Evolutionary conservation across 1,140 invertebrate genomes (phyloP), one percentile per base, ranked within the genome.

Genomic region (Drosophila ficusphila): DNA sequence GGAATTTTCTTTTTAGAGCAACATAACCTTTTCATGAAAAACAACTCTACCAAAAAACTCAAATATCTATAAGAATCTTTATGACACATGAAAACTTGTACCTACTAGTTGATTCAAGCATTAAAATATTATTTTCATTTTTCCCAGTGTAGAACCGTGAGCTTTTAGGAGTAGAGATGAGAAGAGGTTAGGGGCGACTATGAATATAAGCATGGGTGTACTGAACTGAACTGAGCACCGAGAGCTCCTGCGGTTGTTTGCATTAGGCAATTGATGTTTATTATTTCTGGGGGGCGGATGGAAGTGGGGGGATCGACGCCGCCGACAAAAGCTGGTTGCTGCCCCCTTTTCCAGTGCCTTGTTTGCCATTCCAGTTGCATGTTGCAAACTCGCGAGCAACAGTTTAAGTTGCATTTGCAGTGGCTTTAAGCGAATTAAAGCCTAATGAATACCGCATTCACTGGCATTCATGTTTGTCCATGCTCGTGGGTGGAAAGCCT

Each of bases 251-350:
- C 56, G 57, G 31, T 29, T 76, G 64, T 85, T 83, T 79, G 71
- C 58, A 85, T 85, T 78, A 42, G 71, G 51, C 79, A 79, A 83
- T 85, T 85, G 79, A 85, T 68, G 79, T 79, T 76, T 75, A 70
- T 79, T 74, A 79, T 73, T 46, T 47, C 42, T 47, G 36, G 14
- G 62, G 62, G 58, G 79, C 41, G 60, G 48, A 33, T 25, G 36
- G 16, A 11, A 16, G 14, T n/a, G 29, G 29, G 48, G 48, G 57
- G 18, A 65, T 44, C 21, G 39, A 12, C 61, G 42, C 21, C 44
- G 14, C n/a, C 14, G 16, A 25, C 53, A 31, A 54, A 21, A 18
- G 27, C 16, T 3, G 27, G 14, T 4, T 4, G n/a, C 11, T 21
- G 14, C 12, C 60, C 21, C 51, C 23, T 29, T 38, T 38, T 23